Evolutionary conservation across 64 coral and sea anemone species (phyloP).

Genomic region (Pachyseris speciosa): DNA sequence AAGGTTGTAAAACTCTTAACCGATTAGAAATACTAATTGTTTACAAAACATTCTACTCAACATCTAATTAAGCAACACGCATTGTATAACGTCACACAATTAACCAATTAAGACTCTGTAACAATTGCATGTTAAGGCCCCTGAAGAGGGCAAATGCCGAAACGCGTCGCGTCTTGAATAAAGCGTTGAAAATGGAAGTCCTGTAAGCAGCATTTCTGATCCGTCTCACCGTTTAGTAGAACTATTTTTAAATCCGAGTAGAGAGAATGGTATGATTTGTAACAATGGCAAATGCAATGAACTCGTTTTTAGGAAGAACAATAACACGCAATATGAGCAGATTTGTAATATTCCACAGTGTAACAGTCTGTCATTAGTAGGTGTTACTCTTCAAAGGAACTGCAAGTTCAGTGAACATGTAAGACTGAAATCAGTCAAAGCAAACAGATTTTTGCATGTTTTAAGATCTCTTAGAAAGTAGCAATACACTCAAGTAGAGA

Average conservation of each 20-base stretch:
- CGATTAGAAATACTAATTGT: too few species aligned
- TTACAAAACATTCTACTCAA: too few species aligned
- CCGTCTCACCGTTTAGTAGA: conserved; percentile 9
- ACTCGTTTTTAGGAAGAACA: conserved; percentile 4
- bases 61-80: too few species aligned
- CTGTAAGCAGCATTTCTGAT: not conserved
- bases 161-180: too few species aligned
- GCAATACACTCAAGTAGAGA: too few species aligned
- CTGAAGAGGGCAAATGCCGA: too few species aligned
- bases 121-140: too few species aligned
- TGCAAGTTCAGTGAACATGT: conserved; percentile 19
- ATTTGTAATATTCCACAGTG: conserved; percentile 15
- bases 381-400: not conserved
- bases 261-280: conserved; percentile 35
- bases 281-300: not conserved
- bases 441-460: conserved; percentile 7
- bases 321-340: not conserved
- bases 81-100: too few species aligned
- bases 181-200: too few species aligned
- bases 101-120: too few species aligned
- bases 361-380: not conserved
- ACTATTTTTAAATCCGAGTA: conserved; percentile 16
- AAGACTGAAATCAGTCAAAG: not conserved
- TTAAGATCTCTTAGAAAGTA: too few species aligned
- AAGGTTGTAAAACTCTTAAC: too few species aligned